Evolutionary conservation across 1,140 invertebrate genomes (phyloP).

Genomic region (Eufriesea mexicana): DNA sequence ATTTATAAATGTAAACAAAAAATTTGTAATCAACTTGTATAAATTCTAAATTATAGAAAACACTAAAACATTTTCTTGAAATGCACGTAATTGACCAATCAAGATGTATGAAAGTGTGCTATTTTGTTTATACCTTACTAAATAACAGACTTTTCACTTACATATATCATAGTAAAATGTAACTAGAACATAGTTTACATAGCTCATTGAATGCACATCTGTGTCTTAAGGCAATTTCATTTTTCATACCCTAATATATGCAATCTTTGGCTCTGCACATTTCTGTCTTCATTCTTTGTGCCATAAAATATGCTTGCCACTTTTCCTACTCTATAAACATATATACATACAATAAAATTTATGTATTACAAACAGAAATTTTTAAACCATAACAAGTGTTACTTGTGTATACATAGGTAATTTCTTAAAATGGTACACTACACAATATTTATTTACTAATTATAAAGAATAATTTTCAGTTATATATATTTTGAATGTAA

Average conservation of each 20-base stretch:
- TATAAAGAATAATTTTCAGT: slow-evolving; percentile 11
- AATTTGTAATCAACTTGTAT: background rate
- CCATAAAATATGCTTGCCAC: slow-evolving; percentile 40
- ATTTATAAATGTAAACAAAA: no score
- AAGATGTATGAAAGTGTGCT: slow-evolving; percentile 30
- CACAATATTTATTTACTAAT: background rate
- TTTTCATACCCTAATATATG: slow-evolving; percentile 43
- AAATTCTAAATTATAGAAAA: background rate
- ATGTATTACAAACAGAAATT: slow-evolving; percentile 9
- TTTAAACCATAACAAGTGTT: background rate
- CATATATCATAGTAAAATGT: slow-evolving; percentile 26
- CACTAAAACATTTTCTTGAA: slow-evolving; percentile 27
- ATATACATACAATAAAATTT: slow-evolving; percentile 23
- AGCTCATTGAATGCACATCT: slow-evolving; percentile 51
- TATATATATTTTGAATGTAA: slow-evolving; percentile 20
- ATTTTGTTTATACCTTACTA: slow-evolving; percentile 1
- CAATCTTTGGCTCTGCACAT: slow-evolving; percentile 27
- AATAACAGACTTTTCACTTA: slow-evolving; percentile 37
- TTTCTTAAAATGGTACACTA: background rate
- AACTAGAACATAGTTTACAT: slow-evolving; percentile 47
- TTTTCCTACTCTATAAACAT: slow-evolving; percentile 19
- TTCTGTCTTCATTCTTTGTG: slow-evolving; percentile 2
- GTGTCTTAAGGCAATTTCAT: slow-evolving; percentile 70
- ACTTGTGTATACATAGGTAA: slow-evolving; percentile 2
- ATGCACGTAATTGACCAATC: slow-evolving; percentile 30